Percentiles rank a stretch among this genome's conserved stretches.
phyloP scores from a whole-genome alignment of 2,888 invertebrate genomes.

The Ophion ventricosus region DNA sequence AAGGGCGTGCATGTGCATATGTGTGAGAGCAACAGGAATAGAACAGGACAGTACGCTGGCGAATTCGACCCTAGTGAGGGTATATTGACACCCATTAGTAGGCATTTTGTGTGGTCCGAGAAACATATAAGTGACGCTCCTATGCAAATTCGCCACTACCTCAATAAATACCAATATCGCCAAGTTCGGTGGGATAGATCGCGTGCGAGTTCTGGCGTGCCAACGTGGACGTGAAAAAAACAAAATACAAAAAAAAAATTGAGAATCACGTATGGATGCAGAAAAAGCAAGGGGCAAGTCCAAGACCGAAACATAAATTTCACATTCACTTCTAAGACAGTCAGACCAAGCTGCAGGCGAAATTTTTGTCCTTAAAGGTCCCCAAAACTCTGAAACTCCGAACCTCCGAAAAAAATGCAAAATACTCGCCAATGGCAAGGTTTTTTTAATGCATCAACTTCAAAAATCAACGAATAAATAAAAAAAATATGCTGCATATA shows the following conservation, averaged over 20 bases:
- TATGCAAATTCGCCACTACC: conserved; percentile 81
- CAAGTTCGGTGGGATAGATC: conserved; percentile 67
- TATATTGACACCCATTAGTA: conserved; percentile 78
- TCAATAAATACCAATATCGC: conserved; percentile 81
- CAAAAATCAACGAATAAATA: not conserved
- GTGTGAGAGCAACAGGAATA: conserved; percentile 26
- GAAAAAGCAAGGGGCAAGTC: conserved; percentile 24
- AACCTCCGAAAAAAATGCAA: not conserved
- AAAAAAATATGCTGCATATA: no score
- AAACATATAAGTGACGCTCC: conserved; percentile 76
- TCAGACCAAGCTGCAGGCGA: not conserved
- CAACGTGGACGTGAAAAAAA: conserved; percentile 26
- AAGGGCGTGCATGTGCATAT: not conserved
- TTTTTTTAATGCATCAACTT: not conserved
- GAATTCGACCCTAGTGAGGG: conserved; percentile 71
- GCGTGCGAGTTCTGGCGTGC: conserved; percentile 62
- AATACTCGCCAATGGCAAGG: not conserved
- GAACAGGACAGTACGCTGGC: conserved; percentile 69
- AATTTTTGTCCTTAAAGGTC: not conserved
- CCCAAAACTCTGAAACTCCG: not conserved
- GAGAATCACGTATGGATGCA: conserved; percentile 22
- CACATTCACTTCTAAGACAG: conserved; percentile 75
- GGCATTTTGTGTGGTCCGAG: conserved; percentile 82
- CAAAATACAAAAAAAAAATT: conserved; percentile 18
- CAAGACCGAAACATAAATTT: conserved; percentile 72